Evolutionary conservation across 2,888 invertebrate species (phyloP), one percentile per base, ranked within the genome.

Genomic region (Gastracanthus pulcherrimus): DNA sequence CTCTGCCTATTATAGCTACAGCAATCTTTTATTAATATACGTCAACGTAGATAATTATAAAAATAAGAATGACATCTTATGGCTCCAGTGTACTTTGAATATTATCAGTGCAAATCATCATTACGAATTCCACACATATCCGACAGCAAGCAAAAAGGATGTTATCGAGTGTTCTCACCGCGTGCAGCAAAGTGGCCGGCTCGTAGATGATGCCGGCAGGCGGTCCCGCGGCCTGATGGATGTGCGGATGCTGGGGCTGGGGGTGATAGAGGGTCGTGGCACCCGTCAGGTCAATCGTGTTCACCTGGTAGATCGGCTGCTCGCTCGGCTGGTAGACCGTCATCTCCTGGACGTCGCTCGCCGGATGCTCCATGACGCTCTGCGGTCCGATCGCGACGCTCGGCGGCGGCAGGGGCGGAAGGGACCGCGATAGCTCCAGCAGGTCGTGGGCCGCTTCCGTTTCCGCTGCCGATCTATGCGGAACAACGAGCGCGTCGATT

Each of bases 361-460:
- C 85, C 5, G 90, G 90, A 11, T 91, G 89, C 78, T 93, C 93
- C 13, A 92, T 90, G 16, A 93, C 92, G 72, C 92, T 92, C 70
- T 94, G 94, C 82, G 94, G 93, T 55, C 94, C 94, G 80, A 94
- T 94, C 36, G 95, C 94, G 26, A 95, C 93, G 85, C 95, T 94
- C 38, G 95, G 96, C 5, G 95, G 94, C 69, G 95, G 95, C 84
- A 95, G 93, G 19, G 96, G 97, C 16, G 96, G 96, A 87, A 96
- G 91, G 85, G 96, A 95, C 87, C 96, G 95, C 2, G 96, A 96
- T 45, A 96, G 92, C 66, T 95, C 96, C 36, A 96, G 92, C 83
- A 96, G 93, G 90, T 96, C 97, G 90, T 97, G 97, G 0, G 97
- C 97, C 41, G 97, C 97, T 92, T 97, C 97, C 11, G 97, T 97